Percentiles rank a stretch among this genome's conserved stretches.
Evolutionary conservation across 2,888 invertebrate genomes (phyloP).

Genomic region (Cephus pygmeus): DNA sequence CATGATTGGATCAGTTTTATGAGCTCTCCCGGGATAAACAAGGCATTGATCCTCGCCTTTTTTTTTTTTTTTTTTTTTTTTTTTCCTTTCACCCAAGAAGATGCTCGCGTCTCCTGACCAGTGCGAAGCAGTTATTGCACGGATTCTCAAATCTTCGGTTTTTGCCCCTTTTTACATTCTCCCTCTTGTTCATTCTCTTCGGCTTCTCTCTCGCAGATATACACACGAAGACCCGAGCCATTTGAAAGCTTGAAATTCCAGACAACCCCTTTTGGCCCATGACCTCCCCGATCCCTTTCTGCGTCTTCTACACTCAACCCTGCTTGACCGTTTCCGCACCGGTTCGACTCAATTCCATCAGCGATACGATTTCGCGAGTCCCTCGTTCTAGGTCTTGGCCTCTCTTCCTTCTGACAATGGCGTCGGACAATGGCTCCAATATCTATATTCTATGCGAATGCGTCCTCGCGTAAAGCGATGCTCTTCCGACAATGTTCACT

Average conservation of each 20-base stretch:
- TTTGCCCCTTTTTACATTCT: slow-evolving; percentile 5
- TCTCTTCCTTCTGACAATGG: not conserved
- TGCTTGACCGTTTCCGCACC: not conserved
- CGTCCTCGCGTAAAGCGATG: not conserved
- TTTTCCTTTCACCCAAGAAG: not conserved
- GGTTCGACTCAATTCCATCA: slow-evolving; percentile 39
- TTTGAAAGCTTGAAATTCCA: slow-evolving; percentile 8
- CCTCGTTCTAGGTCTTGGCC: slow-evolving; percentile 16
- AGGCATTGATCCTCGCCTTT: slow-evolving; percentile 55
- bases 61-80: not conserved
- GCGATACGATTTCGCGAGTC: slow-evolving; percentile 42
- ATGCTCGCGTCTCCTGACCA: not conserved
- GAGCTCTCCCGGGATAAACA: slow-evolving; percentile 67
- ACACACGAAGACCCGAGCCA: slow-evolving; percentile 6
- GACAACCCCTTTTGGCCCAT: not conserved
- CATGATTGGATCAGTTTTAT: slow-evolving; percentile 70
- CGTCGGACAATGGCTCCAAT: not conserved
- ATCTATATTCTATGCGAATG: not conserved
- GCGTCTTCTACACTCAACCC: not conserved
- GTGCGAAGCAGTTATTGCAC: not conserved
- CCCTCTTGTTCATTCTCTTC: slow-evolving; percentile 20
- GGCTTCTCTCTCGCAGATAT: slow-evolving; percentile 6
- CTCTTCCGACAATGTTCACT: not conserved
- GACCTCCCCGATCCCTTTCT: not conserved
- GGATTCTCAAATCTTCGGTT: not conserved